Conservation (phyloP, 2,888 invertebrate genomes). For the Biston stratarius region DNA sequence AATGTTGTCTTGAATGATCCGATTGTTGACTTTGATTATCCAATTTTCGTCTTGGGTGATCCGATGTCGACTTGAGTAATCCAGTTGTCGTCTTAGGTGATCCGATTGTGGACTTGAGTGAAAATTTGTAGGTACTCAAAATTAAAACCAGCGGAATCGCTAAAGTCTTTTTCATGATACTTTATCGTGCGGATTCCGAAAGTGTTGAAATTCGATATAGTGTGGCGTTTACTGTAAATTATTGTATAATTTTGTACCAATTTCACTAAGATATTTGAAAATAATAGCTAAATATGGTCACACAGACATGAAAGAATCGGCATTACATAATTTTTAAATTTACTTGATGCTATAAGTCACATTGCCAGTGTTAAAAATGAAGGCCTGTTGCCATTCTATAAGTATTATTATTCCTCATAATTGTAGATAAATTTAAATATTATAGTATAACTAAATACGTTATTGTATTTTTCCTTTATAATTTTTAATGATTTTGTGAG, state of each 20-base stretch:
- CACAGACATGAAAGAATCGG: neutral
- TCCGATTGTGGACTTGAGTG: neutral
- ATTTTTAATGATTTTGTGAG: conserved; percentile 36
- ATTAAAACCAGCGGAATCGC: conserved; percentile 35
- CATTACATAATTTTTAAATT: neutral
- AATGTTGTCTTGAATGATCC: neutral
- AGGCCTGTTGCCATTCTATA: conserved; percentile 50
- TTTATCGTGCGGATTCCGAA: conserved; percentile 30
- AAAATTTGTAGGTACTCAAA: neutral
- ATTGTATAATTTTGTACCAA: neutral
- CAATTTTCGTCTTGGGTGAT: neutral
- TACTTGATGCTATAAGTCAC: conserved; percentile 22
- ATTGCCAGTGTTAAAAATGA: conserved; percentile 48
- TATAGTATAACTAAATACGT: conserved; percentile 18
- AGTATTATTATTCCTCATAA: conserved; percentile 54
- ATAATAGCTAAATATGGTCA: neutral
- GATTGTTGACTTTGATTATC: neutral
- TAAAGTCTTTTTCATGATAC: conserved; percentile 38
- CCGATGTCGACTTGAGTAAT: neutral
- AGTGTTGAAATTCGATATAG: conserved; percentile 1
- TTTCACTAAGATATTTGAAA: neutral
- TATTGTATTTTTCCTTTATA: conserved; percentile 38
- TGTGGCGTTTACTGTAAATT: neutral
- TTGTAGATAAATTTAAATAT: conserved; percentile 48
- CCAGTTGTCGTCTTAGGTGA: neutral